Evolutionary conservation across 2,113 vertebrate species (phyloP).

Genomic region (Machaerirhynchus nigripectus): DNA sequence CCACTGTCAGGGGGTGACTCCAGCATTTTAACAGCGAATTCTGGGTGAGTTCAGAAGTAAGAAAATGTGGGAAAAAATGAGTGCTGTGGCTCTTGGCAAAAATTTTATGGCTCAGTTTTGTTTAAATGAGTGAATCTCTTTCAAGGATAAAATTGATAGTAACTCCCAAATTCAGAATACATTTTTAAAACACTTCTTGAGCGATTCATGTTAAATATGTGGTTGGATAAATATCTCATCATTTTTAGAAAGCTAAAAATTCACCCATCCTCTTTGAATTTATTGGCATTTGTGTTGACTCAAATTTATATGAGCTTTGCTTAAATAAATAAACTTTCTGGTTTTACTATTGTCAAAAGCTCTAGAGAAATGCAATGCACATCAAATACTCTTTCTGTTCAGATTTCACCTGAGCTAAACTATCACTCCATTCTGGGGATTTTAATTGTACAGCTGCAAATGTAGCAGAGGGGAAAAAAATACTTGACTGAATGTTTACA

Average conservation of each 20-base stretch:
- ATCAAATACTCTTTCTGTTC: neutral
- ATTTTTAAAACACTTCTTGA: neutral
- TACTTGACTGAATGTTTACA: neutral
- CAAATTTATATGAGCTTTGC: neutral
- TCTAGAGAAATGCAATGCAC: neutral
- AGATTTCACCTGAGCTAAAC: neutral
- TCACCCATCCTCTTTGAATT: neutral
- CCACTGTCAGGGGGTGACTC: rapidly evolving
- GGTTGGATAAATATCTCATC: neutral
- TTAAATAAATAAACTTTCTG: neutral
- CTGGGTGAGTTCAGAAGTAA: neutral
- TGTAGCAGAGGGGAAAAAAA: neutral
- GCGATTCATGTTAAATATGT: neutral
- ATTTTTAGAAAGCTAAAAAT: neutral
- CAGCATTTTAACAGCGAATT: neutral
- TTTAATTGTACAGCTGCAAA: neutral
- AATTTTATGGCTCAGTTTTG: neutral
- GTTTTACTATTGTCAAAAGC: neutral
- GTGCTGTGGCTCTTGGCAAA: neutral
- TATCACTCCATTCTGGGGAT: neutral
- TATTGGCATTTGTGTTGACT: neutral
- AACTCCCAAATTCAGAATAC: neutral
- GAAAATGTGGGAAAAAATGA: neutral
- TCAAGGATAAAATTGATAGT: neutral
- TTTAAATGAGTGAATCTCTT: neutral